phyloP scores from a whole-genome alignment of 2,797 vertebrate genomes.

The Urocyon cinereoargenteus region DNA sequence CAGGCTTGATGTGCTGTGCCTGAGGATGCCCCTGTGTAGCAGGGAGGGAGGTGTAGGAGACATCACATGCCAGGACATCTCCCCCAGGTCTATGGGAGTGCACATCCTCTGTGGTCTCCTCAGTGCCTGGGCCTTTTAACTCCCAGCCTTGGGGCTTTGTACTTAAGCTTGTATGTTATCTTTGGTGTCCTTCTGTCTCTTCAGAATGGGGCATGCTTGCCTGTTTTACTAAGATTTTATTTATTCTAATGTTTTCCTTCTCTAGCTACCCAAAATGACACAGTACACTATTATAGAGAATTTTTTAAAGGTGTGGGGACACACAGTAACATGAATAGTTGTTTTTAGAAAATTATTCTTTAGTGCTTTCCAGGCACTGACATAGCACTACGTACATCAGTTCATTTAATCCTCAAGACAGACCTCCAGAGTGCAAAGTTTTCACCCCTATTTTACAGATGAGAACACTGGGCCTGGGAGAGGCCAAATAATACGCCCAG shows the following conservation, averaged over 20 bases:
- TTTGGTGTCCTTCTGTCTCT: background rate
- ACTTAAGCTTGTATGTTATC: background rate
- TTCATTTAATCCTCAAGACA: background rate
- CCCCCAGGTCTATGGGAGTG: background rate
- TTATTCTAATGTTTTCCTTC: background rate
- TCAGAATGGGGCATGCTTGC: background rate
- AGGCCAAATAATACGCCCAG: background rate
- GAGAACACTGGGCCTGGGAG: background rate
- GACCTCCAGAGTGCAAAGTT: background rate
- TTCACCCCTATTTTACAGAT: no score
- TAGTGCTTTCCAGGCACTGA: background rate
- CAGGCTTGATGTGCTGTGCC: background rate
- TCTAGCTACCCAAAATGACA: background rate
- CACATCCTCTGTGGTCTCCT: background rate
- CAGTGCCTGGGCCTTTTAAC: background rate
- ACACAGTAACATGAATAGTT: background rate
- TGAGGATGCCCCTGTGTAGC: background rate
- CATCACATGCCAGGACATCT: background rate
- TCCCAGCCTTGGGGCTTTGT: background rate
- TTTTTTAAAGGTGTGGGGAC: background rate
- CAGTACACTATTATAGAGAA: background rate
- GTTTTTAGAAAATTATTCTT: background rate
- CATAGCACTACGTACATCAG: background rate
- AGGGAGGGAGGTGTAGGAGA: background rate
- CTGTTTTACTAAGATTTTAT: background rate